A percentile compares a stretch with the other conserved stretches of the same genome.
These are phyloP conservation scores for Heterochromis multidens DNA, from an alignment of 2,113 vertebrate genomes.

Conservation along the genomic window DNA sequence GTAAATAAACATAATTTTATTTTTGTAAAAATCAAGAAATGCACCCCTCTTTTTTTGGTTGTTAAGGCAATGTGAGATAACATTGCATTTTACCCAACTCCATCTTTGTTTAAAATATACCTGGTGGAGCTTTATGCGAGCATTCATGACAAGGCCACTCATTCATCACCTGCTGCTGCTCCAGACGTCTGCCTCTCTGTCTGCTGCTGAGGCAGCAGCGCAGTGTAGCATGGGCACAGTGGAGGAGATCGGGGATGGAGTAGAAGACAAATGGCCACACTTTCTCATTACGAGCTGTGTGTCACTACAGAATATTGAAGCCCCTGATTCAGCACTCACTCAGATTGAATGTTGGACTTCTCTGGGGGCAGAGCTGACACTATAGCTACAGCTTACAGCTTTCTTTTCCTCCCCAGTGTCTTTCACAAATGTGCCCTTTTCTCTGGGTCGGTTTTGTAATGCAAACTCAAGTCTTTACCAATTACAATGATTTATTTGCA, in stretches of 20 bases:
- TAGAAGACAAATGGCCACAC: conserved; percentile 70
- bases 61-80: neutral
- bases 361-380: conserved; percentile 27
- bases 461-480: neutral
- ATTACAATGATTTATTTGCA: neutral
- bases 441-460: neutral
- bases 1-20: neutral
- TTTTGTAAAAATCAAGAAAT: neutral
- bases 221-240: conserved; percentile 35
- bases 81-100: neutral
- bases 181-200: conserved; percentile 48
- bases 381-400: neutral
- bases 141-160: conserved; percentile 11
- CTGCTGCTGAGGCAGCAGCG: conserved; percentile 65
- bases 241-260: conserved; percentile 36
- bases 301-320: conserved; percentile 39
- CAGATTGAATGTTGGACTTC: conserved; percentile 40
- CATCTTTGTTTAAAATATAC: conserved; percentile 39
- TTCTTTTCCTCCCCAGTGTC: neutral
- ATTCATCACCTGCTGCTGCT: conserved; percentile 54
- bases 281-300: conserved; percentile 65
- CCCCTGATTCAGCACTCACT: conserved; percentile 73
- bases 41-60: neutral
- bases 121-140: conserved; percentile 6
- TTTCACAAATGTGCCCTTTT: neutral